phyloP scores from a whole-genome alignment of 2,113 vertebrate genomes.

The Nothoprocta pentlandii region DNA sequence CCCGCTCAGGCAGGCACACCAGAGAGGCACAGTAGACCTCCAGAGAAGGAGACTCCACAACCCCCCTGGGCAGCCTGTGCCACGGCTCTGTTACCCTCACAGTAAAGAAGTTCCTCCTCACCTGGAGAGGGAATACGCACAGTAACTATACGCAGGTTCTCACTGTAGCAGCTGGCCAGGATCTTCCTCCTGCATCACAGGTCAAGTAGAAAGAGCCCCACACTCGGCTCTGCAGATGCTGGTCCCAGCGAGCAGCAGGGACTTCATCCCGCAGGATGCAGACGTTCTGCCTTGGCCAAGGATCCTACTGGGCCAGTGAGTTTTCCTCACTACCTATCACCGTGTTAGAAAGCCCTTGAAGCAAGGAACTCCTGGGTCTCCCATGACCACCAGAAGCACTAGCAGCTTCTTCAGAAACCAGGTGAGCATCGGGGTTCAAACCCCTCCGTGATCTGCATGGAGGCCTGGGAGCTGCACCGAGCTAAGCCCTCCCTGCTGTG shows the following conservation, averaged over 20 bases:
- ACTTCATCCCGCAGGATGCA: background rate
- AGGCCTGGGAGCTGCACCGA: background rate
- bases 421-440: background rate
- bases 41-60: too few relatives aligned
- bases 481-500: background rate
- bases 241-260: background rate
- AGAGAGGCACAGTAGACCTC: too few relatives aligned
- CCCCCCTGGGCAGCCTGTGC: too few relatives aligned
- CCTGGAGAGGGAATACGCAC: background rate
- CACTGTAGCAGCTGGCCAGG: background rate
- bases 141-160: background rate
- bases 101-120: too few relatives aligned
- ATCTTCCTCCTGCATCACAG: background rate
- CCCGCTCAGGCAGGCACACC: too few relatives aligned
- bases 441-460: fast-evolving
- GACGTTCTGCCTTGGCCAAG: background rate
- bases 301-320: background rate
- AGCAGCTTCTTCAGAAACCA: background rate
- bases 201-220: background rate
- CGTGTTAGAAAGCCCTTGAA: background rate
- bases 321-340: background rate
- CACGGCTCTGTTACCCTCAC: too few relatives aligned
- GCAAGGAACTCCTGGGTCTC: background rate
- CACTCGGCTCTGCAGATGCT: background rate
- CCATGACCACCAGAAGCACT: background rate